Conservation (phyloP, 2,797 vertebrate species). For the Chlorospingus semifuscus region DNA sequence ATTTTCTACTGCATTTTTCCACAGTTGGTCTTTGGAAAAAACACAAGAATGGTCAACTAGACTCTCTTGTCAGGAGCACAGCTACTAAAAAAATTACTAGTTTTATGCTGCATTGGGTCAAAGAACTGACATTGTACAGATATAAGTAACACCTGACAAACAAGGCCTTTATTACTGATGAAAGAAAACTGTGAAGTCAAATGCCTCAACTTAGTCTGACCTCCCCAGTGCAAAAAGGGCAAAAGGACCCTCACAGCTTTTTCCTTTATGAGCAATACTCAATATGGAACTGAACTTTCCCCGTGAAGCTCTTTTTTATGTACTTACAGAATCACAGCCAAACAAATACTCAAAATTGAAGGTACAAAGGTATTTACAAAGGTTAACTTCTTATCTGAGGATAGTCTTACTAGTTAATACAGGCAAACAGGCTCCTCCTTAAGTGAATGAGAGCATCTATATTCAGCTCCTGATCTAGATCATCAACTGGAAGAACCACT, state of each 20-base stretch:
- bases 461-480: constrained; percentile 34
- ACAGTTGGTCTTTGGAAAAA: background rate
- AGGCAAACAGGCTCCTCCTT: background rate
- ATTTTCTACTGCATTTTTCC: background rate
- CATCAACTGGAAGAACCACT: background rate
- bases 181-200: background rate
- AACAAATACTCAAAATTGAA: background rate
- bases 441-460: background rate
- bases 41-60: background rate
- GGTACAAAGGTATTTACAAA: background rate
- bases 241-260: background rate
- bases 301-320: background rate
- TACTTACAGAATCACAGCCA: background rate
- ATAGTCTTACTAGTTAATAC: background rate
- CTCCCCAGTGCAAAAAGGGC: background rate
- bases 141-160: background rate
- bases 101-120: background rate
- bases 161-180: background rate
- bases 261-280: background rate
- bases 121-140: background rate
- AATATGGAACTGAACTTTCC: background rate
- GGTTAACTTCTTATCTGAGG: background rate
- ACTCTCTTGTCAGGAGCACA: background rate
- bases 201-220: background rate
- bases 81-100: background rate